Percentiles rank a stretch among this genome's conserved stretches.
These are phyloP conservation scores for Maniola jurtina DNA, from an alignment of 1,140 invertebrate genomes.

Conservation along the genomic window DNA sequence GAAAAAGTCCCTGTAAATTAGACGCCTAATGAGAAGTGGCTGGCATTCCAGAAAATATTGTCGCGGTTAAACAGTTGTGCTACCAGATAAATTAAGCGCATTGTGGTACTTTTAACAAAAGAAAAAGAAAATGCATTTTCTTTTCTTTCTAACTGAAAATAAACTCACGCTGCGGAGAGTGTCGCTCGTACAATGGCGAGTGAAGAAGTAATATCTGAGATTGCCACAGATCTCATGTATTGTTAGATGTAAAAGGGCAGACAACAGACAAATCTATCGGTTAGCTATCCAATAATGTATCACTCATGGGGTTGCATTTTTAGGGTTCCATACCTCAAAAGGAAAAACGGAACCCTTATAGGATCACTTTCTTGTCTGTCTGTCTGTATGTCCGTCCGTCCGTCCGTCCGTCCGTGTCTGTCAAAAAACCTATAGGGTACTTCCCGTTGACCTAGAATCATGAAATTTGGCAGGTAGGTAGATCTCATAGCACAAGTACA, in stretches of 20 bases:
- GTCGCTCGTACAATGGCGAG: neutral
- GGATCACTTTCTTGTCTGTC: too few relatives aligned
- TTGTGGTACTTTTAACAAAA: slow-evolving; percentile 6
- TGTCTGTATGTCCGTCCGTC: too few relatives aligned
- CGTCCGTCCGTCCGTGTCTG: too few relatives aligned
- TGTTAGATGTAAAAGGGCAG: neutral
- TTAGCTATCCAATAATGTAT: too few relatives aligned
- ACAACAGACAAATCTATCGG: too few relatives aligned
- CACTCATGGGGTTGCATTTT: too few relatives aligned
- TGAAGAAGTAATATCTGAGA: neutral
- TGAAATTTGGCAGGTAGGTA: too few relatives aligned
- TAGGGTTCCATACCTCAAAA: too few relatives aligned
- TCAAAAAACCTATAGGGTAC: too few relatives aligned
- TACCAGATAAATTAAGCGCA: slow-evolving; percentile 9
- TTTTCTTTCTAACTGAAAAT: slow-evolving; percentile 4
- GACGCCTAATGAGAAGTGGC: slow-evolving; percentile 1
- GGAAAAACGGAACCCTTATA: too few relatives aligned
- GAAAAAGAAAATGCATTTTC: slow-evolving; percentile 12
- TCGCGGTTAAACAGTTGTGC: slow-evolving; percentile 3
- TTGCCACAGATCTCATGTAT: neutral
- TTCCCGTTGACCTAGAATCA: too few relatives aligned
- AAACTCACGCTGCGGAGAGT: slow-evolving; percentile 1
- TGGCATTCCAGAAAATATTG: neutral
- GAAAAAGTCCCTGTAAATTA: neutral
- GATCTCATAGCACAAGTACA: too few relatives aligned